Base-by-base conservation (phyloP, 2,888 invertebrate genomes). In the Scaptomyza reducta region DNA sequence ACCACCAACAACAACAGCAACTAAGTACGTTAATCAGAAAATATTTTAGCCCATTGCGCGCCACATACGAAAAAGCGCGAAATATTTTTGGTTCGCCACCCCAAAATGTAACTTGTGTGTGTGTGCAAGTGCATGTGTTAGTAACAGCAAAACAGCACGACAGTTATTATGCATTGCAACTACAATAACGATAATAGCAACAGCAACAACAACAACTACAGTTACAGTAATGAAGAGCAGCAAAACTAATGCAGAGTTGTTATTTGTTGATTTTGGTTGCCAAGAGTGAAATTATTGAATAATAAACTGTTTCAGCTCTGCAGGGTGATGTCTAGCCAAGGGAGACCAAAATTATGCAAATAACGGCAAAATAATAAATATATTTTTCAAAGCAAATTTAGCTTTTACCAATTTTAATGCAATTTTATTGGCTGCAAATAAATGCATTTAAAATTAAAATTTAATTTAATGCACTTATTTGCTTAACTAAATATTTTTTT, bases 281-380 rank as follows among this genome's bases (percentile, higher is more conserved):
- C 88, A 86, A 86, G 87, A 83, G 84, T 85, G 84, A 85, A 85
- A 85, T 76, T 86, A 84, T 83, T 86, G 80, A 80, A 86, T 77
- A 85, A 85, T 74, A 79, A 59, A 70, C 60, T 67, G 61, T 65
- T 58, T 47, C 45, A 50, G 18, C 9, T 41, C 29, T 13, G 18
- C 16, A 11, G 58, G 59, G 53, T 31, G 14, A 6, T 38, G 22
- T 25, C 6, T 33, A 46, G 33, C 16, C 14, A 50, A 44, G 33
- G 42, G 22, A 16, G 29, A 22, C 7, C 9, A 47, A 47, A 47
- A 40, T 10, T 47, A 31, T 31, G 22, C n/a, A 18, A 6, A 47
- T 10, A 13, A 33, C 25, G 18, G 11, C 5, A 22, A 25, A 50
- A 29, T 47, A 45, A 47, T 46, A 25, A 5, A 42, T 13, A 46